phyloP scores from a whole-genome alignment of 2,797 vertebrate species.

The Corythornis leucogaster region DNA sequence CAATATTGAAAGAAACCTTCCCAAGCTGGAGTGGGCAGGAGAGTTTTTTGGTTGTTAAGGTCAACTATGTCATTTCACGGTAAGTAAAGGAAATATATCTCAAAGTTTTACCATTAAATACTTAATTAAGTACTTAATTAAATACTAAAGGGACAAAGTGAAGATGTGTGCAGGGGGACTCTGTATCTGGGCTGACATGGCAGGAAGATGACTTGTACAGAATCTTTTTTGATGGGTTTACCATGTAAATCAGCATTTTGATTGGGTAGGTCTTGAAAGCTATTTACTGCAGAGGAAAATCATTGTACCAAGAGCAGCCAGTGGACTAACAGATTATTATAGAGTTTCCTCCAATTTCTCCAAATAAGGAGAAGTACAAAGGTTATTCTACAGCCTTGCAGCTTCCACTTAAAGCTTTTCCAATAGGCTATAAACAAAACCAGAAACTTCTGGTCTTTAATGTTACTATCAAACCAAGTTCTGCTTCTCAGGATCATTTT shows the following conservation, averaged over 20 bases:
- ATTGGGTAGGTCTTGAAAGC: not conserved
- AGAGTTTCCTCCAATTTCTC: not conserved
- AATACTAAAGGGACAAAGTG: not conserved
- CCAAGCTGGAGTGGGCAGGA: conserved; percentile 66
- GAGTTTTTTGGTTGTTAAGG: conserved; percentile 56
- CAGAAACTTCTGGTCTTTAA: not conserved
- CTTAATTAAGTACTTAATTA: too few species aligned
- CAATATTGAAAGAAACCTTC: conserved; percentile 56
- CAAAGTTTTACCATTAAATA: not conserved
- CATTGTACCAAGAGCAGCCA: not conserved
- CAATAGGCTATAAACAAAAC: not conserved
- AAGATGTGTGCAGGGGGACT: not conserved
- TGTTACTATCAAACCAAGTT: not conserved
- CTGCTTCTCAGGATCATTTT: not conserved
- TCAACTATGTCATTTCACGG: conserved; percentile 72
- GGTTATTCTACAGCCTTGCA: not conserved
- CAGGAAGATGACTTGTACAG: not conserved
- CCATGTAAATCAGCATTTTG: not conserved
- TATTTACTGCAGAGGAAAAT: not conserved
- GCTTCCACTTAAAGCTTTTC: not conserved
- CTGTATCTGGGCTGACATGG: not conserved
- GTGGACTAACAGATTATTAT: not conserved
- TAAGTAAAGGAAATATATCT: conserved; percentile 45
- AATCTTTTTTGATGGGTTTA: not conserved
- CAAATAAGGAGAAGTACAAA: not conserved